These are phyloP conservation scores for Cottoperca gobio DNA, from an alignment of 2,797 vertebrate genomes.

Conservation along the genomic window DNA sequence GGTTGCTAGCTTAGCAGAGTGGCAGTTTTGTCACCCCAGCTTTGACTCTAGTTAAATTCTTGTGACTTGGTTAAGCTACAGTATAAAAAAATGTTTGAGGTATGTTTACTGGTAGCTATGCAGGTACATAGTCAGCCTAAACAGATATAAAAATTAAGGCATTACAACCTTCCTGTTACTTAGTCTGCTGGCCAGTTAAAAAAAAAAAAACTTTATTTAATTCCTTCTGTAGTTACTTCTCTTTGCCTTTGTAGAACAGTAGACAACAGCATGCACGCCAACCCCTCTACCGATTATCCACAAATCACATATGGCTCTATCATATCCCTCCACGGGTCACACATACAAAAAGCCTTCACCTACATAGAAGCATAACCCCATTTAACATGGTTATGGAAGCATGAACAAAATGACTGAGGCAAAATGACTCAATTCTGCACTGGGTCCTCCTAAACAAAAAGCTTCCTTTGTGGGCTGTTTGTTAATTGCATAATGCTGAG, in stretches of 20 bases:
- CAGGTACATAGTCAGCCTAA: too few relatives aligned
- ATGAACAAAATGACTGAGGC: conserved; percentile 37
- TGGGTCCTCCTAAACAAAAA: conserved; percentile 32
- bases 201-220: not conserved
- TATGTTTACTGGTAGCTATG: not conserved
- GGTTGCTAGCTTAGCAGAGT: too few relatives aligned
- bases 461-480: conserved; percentile 57
- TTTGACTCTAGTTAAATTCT: too few relatives aligned
- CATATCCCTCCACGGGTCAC: not conserved
- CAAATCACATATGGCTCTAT: not conserved
- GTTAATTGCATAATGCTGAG: conserved; percentile 76
- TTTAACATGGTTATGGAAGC: conserved; percentile 11
- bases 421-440: conserved; percentile 48
- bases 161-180: not conserved
- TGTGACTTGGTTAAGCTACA: too few relatives aligned
- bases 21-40: too few relatives aligned
- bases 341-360: not conserved
- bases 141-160: not conserved
- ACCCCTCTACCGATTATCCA: not conserved
- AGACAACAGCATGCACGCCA: not conserved
- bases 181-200: not conserved
- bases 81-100: too few relatives aligned
- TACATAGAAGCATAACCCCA: conserved; percentile 21
- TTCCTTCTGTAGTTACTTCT: not conserved
- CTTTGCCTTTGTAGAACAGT: not conserved